Conservation (phyloP, 2,797 vertebrate genomes). For the Leucoraja ocellata region DNA sequence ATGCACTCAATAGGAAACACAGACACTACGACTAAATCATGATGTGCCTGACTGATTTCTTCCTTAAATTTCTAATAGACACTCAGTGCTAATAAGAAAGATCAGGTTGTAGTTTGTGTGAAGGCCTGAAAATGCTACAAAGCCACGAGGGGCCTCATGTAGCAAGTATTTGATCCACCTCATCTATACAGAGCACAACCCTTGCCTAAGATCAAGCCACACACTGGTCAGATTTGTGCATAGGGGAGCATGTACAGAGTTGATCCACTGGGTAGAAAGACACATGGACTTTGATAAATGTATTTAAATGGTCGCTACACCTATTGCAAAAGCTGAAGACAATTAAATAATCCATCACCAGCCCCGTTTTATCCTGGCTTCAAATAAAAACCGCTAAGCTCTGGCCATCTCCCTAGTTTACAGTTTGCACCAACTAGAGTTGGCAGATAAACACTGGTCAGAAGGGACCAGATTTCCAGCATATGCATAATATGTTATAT, state of each 20-base stretch:
- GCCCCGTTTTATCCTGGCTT: neutral
- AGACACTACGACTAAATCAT: neutral
- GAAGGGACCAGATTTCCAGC: neutral
- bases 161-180: too few relatives aligned
- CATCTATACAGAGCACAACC: neutral
- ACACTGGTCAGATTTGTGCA: neutral
- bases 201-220: neutral
- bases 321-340: neutral
- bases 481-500: neutral
- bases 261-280: neutral
- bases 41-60: neutral
- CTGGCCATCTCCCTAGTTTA: neutral
- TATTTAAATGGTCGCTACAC: neutral
- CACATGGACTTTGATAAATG: neutral
- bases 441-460: neutral
- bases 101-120: too few relatives aligned
- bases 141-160: too few relatives aligned
- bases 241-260: neutral
- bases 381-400: neutral
- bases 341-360: neutral
- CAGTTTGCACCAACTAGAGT: neutral
- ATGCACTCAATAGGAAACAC: neutral
- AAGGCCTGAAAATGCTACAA: too few relatives aligned
- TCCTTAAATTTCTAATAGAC: neutral
- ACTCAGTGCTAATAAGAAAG: neutral